Percentiles rank a stretch among this genome's conserved stretches.
phyloP scores from a whole-genome alignment of 2,888 invertebrate genomes.

The Panzeria rudis region DNA sequence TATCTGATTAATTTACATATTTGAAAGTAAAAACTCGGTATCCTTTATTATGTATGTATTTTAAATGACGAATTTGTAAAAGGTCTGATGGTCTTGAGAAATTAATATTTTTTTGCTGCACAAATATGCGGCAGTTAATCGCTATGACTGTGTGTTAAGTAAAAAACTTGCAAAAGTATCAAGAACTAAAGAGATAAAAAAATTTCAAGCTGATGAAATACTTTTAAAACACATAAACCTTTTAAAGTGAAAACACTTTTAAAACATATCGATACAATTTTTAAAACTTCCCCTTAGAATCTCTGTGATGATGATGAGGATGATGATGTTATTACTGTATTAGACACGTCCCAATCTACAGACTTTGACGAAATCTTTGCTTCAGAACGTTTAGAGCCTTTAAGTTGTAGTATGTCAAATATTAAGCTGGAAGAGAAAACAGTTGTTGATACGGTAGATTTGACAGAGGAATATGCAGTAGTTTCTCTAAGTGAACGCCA shows the following conservation, averaged over 20 bases:
- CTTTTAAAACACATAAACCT: background rate
- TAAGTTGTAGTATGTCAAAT: slow-evolving; percentile 26
- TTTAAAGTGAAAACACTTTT: background rate
- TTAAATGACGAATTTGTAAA: slow-evolving; percentile 79
- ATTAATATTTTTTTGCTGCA: slow-evolving; percentile 56
- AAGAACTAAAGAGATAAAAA: slow-evolving; percentile 59
- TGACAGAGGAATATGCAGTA: slow-evolving; percentile 23
- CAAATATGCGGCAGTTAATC: slow-evolving; percentile 77
- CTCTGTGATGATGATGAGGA: slow-evolving; percentile 68
- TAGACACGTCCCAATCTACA: background rate
- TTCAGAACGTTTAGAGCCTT: slow-evolving; percentile 27
- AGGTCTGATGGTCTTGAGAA: slow-evolving; percentile 77
- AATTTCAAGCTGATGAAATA: slow-evolving; percentile 54
- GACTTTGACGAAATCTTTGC: slow-evolving; percentile 60
- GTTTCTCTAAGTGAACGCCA: slow-evolving; percentile 16
- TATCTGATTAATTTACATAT: no score
- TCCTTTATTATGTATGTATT: no score
- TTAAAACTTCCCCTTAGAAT: slow-evolving; percentile 42
- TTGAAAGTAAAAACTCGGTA: background rate
- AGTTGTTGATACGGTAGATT: slow-evolving; percentile 55
- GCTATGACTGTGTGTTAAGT: slow-evolving; percentile 71
- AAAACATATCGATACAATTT: background rate
- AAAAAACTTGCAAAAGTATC: slow-evolving; percentile 56
- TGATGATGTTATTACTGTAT: slow-evolving; percentile 37
- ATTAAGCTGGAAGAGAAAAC: slow-evolving; percentile 56